Base-by-base conservation (phyloP, 2,888 invertebrate genomes). In the Reticulitermes lucifugus region DNA sequence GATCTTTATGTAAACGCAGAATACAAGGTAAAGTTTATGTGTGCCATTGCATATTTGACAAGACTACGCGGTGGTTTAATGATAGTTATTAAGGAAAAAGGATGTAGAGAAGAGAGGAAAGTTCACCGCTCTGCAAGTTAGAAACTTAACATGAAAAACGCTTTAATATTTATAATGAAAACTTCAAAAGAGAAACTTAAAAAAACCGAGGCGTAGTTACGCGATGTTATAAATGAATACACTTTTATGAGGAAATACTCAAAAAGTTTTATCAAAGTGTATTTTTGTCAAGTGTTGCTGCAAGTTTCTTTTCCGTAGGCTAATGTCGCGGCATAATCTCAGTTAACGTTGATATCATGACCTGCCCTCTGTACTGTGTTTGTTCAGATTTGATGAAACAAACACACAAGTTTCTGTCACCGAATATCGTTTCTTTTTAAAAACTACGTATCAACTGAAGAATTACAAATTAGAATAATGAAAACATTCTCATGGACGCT, bases 101-200 rank as follows among this genome's bases (percentile, higher is more conserved):
- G 41, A 5, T 41, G 18, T 9, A 41, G 51, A 21, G 41, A 10
- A 21, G 73, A 41, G 73, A 73, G 65, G 25, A 14, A 65, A 65
- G 65, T 65, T 77, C 77, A 18, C 22, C 77, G 51, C 43, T 25
- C n/a, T 25, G n/a, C 65, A 65, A 65, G n/a, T 65, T 65, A 25
- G 65, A 65, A 65, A 65, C 65, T 43, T 77, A 77, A 77, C 77
- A 77, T 77, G 77, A 77, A 77, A 77, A 77, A 43, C 77, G 43
- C 77, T 77, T 77, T 77, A 77, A 77, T 77, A 77, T 77, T 46
- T 77, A 46, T 77, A 77, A 77, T n/a, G n/a, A 77, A 46, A 77
- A 77, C 77, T 77, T 77, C 77, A 77, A 77, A 77, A 77, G 77
- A 77, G 77, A 22, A 77, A 77, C 77, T 77, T 9, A 46, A 65